Base-by-base conservation (phyloP, 1,140 invertebrate genomes). In the Caenorhabditis tropicalis region DNA sequence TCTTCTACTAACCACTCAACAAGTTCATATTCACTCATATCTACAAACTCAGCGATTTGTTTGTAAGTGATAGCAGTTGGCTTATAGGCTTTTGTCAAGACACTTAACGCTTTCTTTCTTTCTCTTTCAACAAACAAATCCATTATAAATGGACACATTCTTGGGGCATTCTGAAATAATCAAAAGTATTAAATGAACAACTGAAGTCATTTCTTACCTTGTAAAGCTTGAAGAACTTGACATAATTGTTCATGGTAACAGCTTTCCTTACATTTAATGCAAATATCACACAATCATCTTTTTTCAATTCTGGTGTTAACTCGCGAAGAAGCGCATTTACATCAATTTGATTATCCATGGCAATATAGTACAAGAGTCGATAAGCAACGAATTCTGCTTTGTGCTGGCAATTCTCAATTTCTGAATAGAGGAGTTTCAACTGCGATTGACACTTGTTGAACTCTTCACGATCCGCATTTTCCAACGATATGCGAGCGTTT, bases 401-500 rank as follows among this genome's bases (percentile, higher is more conserved):
- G 24, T 82, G 70, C 21, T 12, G 9, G 24, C 84, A 85, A 53
- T 85, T 58, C 33, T 65, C 56, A 33, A 85, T 58, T 29, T 85
- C 84, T 5, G 27, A 24, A 46, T 85, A 85, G 12, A 85, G 81
- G n/a, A 85, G 46, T 49, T 82, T 82, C 31, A 85, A 58, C 49
- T 85, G 84, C 10, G 49, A 65, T 24, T 85, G 84, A 33, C 84
- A 85, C 80, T 85, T 65, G 39, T 85, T 85, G 53, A 85, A 85
- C 81, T 85, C 84, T 56, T 85, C 84, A 27, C 84, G 27, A 27
- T 85, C 84, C 46, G 85, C 83, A 39, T 82, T 82, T 58, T 85
- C 84, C 27, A 85, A 29, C 21, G 79, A 82, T n/a, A 85, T 82
- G n/a, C 84, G 39, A 16, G 84, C 84, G 39, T 85, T 82, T n/a